Percentiles rank a stretch among this genome's conserved stretches.
phyloP scores from a whole-genome alignment of 2,888 invertebrate species.

The Pristionchus maxplancki region DNA sequence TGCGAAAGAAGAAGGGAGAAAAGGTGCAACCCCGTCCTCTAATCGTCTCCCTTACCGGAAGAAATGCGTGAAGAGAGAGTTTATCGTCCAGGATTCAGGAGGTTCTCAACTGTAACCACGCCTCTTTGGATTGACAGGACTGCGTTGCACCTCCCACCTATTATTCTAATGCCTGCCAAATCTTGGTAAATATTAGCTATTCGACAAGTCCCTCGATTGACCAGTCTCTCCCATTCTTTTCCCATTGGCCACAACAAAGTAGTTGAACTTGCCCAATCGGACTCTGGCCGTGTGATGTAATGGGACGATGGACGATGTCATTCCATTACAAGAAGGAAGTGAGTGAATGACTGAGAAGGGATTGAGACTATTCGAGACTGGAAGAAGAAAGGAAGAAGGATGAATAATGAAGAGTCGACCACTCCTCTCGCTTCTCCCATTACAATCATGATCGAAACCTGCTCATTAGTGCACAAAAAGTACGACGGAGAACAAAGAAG shows the following conservation, averaged over 20 bases:
- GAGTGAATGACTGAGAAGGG: conserved; percentile 9
- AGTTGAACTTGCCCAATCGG: background rate
- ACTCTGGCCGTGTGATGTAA: background rate
- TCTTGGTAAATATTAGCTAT: too few species aligned
- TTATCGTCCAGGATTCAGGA: background rate
- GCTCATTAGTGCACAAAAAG: background rate
- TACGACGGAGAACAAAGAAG: background rate
- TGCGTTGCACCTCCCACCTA: too few species aligned
- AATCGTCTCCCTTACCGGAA: background rate
- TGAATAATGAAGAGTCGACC: conserved; percentile 35
- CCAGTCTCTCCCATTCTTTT: background rate
- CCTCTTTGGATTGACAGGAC: too few species aligned
- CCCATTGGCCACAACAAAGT: background rate
- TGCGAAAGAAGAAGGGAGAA: background rate
- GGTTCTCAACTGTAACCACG: background rate
- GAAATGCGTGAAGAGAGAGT: background rate
- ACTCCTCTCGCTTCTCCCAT: conserved; percentile 1
- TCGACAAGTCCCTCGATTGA: background rate
- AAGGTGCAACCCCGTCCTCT: background rate
- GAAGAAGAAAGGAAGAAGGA: background rate
- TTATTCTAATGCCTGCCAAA: too few species aligned
- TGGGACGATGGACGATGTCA: background rate
- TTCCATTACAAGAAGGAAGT: conserved; percentile 46
- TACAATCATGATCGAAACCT: background rate
- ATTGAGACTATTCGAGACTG: background rate